A percentile compares a stretch with the other conserved stretches of the same genome.
Conservation (phyloP, 2,888 invertebrate species). For the Osmoderma eremita region DNA sequence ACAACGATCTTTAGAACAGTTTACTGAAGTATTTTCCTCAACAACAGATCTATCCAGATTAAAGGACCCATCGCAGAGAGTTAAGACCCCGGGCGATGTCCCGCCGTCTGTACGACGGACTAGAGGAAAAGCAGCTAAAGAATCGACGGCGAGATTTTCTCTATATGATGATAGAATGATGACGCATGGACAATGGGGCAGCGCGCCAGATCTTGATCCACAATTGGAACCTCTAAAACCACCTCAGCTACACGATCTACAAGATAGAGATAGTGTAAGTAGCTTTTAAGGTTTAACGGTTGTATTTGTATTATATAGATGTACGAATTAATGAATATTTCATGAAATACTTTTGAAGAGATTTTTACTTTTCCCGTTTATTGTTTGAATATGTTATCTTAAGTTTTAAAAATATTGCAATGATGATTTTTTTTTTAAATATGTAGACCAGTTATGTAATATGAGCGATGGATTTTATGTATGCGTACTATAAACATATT, state of each 20-base stretch:
- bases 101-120: constrained; percentile 81
- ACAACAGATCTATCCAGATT: constrained; percentile 74
- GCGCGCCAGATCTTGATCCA: constrained; percentile 62
- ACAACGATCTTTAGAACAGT: constrained; percentile 79
- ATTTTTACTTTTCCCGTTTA: constrained; percentile 16
- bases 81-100: constrained; percentile 85
- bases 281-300: constrained; percentile 58
- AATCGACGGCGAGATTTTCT: constrained; percentile 72
- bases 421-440: too few relatives aligned
- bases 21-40: constrained; percentile 78
- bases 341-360: constrained; percentile 10
- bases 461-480: too few relatives aligned
- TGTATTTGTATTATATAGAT: constrained; percentile 9
- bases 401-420: too few relatives aligned
- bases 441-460: too few relatives aligned
- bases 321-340: constrained; percentile 6
- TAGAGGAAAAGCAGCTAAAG: constrained; percentile 73
- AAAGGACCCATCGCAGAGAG: constrained; percentile 79
- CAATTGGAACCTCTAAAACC: constrained; percentile 47
- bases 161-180: constrained; percentile 91
- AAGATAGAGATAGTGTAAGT: constrained; percentile 62
- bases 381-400: constrained; percentile 13
- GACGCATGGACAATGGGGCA: constrained; percentile 66
- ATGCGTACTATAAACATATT: too few relatives aligned
- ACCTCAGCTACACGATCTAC: constrained; percentile 49